Percentiles rank a stretch among this genome's conserved stretches.
phyloP scores from a whole-genome alignment of 1,140 invertebrate genomes.

The Caenorhabditis latens region DNA sequence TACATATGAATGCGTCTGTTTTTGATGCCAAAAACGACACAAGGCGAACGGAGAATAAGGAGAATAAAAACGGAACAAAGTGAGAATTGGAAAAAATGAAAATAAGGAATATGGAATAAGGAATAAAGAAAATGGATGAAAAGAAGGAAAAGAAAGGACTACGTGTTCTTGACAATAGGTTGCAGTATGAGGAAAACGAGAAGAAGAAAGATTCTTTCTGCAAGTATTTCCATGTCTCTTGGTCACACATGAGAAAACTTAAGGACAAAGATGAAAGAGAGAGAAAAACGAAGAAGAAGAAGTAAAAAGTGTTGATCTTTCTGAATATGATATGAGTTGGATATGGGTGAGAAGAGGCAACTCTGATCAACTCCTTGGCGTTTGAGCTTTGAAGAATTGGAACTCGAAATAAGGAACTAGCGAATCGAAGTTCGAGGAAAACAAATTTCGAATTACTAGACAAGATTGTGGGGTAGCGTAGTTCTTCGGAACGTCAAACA shows the following conservation, averaged over 20 bases:
- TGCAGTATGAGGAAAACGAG: background rate
- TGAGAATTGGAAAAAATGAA: background rate
- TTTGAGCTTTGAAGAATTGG: background rate
- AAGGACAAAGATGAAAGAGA: constrained; percentile 27
- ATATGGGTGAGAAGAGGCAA: background rate
- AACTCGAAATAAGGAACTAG: background rate
- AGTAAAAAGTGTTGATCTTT: constrained; percentile 13
- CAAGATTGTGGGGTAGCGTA: no score
- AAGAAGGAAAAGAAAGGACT: background rate
- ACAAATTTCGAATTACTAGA: background rate
- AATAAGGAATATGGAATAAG: background rate
- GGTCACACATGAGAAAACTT: constrained; percentile 45
- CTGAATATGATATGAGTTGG: constrained; percentile 9
- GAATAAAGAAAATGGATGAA: background rate
- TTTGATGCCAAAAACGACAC: background rate
- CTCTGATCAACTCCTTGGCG: background rate
- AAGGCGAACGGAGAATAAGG: background rate
- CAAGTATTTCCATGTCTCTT: constrained; percentile 8
- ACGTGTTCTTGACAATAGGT: constrained; percentile 48
- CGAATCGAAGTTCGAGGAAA: background rate
- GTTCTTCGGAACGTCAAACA: no score
- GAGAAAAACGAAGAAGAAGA: background rate
- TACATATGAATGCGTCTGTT: background rate
- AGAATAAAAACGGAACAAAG: background rate
- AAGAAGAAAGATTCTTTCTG: constrained; percentile 7